Percentiles rank a stretch among this genome's conserved stretches.
These are phyloP conservation scores for Maconellicoccus hirsutus DNA, from an alignment of 1,140 invertebrate genomes.

Conservation along the genomic window DNA sequence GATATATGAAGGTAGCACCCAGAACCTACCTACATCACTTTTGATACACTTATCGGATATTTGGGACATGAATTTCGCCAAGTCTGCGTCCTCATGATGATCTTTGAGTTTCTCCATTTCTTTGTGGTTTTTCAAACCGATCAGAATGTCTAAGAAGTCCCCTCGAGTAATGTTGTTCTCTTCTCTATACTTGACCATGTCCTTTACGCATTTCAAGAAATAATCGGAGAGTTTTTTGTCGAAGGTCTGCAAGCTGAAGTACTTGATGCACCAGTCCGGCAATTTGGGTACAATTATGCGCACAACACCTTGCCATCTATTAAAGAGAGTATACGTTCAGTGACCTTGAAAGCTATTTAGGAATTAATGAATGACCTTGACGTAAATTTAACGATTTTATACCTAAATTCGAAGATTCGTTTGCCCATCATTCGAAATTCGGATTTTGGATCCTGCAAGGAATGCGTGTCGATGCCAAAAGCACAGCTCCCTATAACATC, in stretches of 20 bases:
- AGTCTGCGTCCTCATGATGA: no score
- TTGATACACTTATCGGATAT: slow-evolving; percentile 24
- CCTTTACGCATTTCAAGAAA: slow-evolving; percentile 28
- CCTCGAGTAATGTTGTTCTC: slow-evolving; percentile 30
- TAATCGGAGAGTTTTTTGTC: slow-evolving; percentile 29
- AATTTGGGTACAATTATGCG: no score
- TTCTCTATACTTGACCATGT: slow-evolving; percentile 32
- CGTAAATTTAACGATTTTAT: no score
- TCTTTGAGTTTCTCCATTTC: no score
- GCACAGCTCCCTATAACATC: slow-evolving; percentile 30
- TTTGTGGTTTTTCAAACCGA: slow-evolving; percentile 25
- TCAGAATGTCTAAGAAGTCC: slow-evolving; percentile 34
- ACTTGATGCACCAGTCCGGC: no score
- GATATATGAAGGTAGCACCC: no score
- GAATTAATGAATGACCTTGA: no score
- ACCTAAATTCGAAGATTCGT: slow-evolving; percentile 27
- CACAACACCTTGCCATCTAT: no score
- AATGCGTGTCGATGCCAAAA: slow-evolving; percentile 30
- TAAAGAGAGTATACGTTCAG: no score
- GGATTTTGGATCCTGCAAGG: slow-evolving; percentile 39
- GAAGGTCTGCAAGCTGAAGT: no score
- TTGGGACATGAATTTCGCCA: slow-evolving; percentile 39
- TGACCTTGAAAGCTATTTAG: no score
- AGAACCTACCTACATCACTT: background rate
- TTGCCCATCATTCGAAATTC: slow-evolving; percentile 38